Conservation (phyloP, 2,797 vertebrate species). For the Muscicapa comitata region DNA sequence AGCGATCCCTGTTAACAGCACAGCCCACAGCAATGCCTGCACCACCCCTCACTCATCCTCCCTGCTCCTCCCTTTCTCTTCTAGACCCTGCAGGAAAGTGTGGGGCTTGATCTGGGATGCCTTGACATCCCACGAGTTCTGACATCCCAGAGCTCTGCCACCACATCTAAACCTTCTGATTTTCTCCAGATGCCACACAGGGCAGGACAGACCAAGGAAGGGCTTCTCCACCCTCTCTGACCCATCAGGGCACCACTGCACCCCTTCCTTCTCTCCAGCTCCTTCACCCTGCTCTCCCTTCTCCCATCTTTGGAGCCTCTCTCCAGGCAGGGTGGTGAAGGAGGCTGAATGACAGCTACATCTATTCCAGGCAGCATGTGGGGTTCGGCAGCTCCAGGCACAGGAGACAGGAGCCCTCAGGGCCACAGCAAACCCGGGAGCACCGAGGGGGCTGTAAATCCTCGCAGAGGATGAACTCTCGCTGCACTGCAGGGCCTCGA, state of each 20-base stretch:
- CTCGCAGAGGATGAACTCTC: neutral
- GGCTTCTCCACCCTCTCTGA: neutral
- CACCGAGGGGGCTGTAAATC: neutral
- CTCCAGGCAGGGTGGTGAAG: neutral
- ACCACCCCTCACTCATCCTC: neutral
- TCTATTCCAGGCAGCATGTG: fast-evolving
- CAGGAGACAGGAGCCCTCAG: neutral
- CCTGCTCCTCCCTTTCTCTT: neutral
- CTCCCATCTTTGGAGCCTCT: fast-evolving
- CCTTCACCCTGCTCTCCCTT: neutral
- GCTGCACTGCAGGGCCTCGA: neutral
- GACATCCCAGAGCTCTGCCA: neutral
- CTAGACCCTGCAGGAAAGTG: neutral
- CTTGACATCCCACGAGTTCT: neutral
- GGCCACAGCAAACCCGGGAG: fast-evolving
- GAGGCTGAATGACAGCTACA: neutral
- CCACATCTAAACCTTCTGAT: neutral
- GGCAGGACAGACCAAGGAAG: neutral
- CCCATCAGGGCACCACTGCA: fast-evolving
- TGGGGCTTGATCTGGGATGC: neutral
- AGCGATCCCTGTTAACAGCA: fast-evolving
- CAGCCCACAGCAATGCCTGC: neutral
- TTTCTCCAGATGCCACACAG: neutral
- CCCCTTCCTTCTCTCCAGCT: neutral
- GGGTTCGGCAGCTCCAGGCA: neutral